These are phyloP conservation scores for Rhynchonycteris naso DNA, from an alignment of 2,797 vertebrate species.

Conservation along the genomic window DNA sequence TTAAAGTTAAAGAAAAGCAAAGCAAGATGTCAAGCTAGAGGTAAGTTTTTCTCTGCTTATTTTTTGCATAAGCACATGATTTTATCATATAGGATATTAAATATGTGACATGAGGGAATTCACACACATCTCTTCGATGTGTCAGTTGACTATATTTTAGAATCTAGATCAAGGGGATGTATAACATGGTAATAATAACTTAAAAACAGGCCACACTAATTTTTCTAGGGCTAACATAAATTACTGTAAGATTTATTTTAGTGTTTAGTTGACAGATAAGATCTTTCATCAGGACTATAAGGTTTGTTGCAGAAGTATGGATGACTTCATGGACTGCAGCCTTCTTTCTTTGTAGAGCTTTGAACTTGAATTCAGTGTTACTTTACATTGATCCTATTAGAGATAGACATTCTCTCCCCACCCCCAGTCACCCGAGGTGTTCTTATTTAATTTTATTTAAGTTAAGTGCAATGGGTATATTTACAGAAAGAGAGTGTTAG, in stretches of 20 bases:
- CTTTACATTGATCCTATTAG: neutral
- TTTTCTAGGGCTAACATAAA: slow-evolving; percentile 14
- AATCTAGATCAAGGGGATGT: neutral
- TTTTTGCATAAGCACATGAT: neutral
- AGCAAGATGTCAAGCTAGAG: neutral
- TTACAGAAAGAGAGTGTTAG: slow-evolving; percentile 52
- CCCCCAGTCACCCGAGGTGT: neutral
- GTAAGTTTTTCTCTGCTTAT: neutral
- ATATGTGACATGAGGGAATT: neutral
- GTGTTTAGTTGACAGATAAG: neutral
- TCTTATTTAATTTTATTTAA: slow-evolving; percentile 61
- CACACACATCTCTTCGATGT: neutral
- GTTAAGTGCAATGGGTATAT: slow-evolving; percentile 28
- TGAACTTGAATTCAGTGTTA: neutral
- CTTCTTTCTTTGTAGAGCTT: neutral
- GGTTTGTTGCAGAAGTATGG: neutral
- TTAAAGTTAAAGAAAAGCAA: slow-evolving; percentile 32
- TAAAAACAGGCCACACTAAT: neutral
- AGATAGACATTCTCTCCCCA: neutral
- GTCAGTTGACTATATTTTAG: neutral
- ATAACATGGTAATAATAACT: neutral
- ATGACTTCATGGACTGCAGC: neutral
- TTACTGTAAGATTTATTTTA: neutral
- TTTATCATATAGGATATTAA: neutral
- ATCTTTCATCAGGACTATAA: neutral